Evolutionary conservation across 2,888 invertebrate species (phyloP).

Genomic region (Nomada hirtipes): DNA sequence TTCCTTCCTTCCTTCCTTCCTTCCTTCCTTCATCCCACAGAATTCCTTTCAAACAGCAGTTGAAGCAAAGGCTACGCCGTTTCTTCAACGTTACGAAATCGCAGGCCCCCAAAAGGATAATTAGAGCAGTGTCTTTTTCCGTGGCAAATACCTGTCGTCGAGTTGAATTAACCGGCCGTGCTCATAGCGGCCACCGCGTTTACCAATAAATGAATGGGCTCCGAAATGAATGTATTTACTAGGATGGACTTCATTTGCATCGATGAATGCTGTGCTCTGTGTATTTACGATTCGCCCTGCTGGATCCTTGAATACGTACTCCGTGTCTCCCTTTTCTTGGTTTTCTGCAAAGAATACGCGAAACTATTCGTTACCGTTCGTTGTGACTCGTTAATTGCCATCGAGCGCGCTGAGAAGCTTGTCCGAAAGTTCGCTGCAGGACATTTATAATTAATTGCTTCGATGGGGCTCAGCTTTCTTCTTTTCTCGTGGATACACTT

Average conservation of each 20-base stretch:
- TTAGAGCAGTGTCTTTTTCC: conserved; percentile 60
- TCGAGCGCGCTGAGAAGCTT: neutral
- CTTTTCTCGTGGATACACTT: neutral
- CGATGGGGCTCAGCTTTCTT: neutral
- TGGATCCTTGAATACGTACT: neutral
- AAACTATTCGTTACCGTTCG: neutral
- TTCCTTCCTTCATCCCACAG: conserved; percentile 1
- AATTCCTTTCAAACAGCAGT: neutral
- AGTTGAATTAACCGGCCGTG: conserved; percentile 40
- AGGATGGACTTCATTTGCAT: conserved; percentile 1
- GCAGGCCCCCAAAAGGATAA: conserved; percentile 63
- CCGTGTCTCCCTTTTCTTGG: neutral
- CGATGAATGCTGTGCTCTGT: conserved; percentile 19
- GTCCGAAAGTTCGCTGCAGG: neutral
- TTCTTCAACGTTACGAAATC: conserved; percentile 50
- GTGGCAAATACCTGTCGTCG: conserved; percentile 49
- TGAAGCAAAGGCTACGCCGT: conserved; percentile 36
- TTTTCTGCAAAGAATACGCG: neutral
- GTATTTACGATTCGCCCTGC: conserved; percentile 14
- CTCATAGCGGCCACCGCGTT: conserved; percentile 2
- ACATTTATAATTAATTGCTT: neutral
- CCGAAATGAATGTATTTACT: conserved; percentile 35
- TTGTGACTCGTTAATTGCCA: neutral
- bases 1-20: neutral
- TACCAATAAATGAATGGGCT: conserved; percentile 47